Base-by-base conservation (phyloP, 2,113 vertebrate species). In the Nyctereutes procyonoides region DNA sequence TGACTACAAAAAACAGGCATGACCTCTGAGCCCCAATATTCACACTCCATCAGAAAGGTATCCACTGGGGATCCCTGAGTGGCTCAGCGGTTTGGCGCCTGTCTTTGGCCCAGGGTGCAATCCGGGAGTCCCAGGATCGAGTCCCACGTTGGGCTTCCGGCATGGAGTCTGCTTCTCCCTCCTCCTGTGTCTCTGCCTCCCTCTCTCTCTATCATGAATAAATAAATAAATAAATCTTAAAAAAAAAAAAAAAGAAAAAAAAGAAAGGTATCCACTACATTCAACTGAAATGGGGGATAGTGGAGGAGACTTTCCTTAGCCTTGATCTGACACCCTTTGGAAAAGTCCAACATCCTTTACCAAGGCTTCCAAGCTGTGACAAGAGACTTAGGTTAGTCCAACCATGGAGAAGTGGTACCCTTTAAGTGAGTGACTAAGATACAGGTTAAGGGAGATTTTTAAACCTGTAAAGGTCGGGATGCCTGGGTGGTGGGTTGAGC, bases 311-410 rank as follows among this genome's bases (percentile, higher is more conserved):
- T 62, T 88, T 83, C 58, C 87, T 92, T 22, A 88, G 26, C 30
- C 32, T 43, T 73, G 38, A 90, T 58, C 26, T 80, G 38, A 91
- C 22, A 38, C 63, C 35, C 38, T 76, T 83, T 86, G 24, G 38
- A 53, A 94, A 88, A 93, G 26, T 51, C n/a, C 63, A 87, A 79
- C 67, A 89, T 73, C 22, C 38, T 96, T 95, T 90, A 89, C 7
- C 62, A 91, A 96, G 51, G 19, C 76, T 58, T 96, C 93, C 53
- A 92, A 90, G 35, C 43, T 43, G 43, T 77, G 48, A 69, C 93
- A 88, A 89, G 10, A 84, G 4, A 88, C 19, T 28, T 82, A 38
- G 20, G 9, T 80, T 81, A 87, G 35, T 51, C 53, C 24, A 93
- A 76, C 77, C 8, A 38, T 56, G 17, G 71, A 97, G 20, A 95